Base-by-base conservation (phyloP, 1,140 invertebrate genomes). In the Leptoteleia sp. region DNA sequence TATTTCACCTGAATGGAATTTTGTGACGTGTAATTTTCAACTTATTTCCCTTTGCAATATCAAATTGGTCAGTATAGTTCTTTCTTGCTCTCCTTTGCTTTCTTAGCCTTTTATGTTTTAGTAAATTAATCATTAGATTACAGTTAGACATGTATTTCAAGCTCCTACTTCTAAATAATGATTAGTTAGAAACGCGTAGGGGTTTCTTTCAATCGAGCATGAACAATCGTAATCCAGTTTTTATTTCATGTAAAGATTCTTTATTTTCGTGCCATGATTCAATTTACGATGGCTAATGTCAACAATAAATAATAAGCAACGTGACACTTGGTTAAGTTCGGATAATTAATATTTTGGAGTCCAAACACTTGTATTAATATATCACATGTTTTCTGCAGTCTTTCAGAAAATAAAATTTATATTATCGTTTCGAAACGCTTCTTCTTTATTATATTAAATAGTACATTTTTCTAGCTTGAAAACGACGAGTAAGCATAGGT, bases 231-330 rank as follows among this genome's bases (percentile, higher is more conserved):
- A 25, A 9, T 19, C 8, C 12, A 16, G 15, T 11, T 19, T n/a
- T 52, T 13, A 38, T 54, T 54, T 13, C n/a, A 33, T 8, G 9
- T 33, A 3, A 48, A 33, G 8, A 40, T 29, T 29, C 16, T 59
- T 59, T 9, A 33, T 45, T 57, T 43, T 13, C 43, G 54, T 57
- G 54, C 38, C 54, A 57, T 57, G 42, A 42, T 57, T 42, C 13
- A 29, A 3, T 3, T 12, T 54, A 55, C 47, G 11, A 35, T 25
- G 42, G 55, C 47, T 61, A 47, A 61, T 61, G 29, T 61, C 35
- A 61, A 35, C 19, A 61, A 61, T 47, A 45, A 61, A 47, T 4
- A 11, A 47, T 48, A 19, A 62, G 42, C 47, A 61, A 33, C 45
- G 47, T 47, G 31, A 61, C 7, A 25, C 29, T 47, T 61, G 29